Percentiles rank a stretch among this genome's conserved stretches.
Conservation (phyloP, 2,797 vertebrate species). For the Sibirionetta formosa region DNA sequence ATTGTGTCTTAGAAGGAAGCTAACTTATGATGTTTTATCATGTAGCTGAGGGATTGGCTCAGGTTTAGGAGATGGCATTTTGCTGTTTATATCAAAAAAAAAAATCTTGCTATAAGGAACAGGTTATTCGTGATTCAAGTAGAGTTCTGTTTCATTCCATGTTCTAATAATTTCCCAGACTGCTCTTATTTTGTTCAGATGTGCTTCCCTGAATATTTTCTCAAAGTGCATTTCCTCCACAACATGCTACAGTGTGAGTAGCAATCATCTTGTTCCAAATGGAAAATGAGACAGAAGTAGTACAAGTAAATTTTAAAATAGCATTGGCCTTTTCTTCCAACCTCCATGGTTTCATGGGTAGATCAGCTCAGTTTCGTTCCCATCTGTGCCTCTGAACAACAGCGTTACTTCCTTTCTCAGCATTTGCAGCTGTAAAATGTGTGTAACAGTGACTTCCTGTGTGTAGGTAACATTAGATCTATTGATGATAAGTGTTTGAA, state of each 20-base stretch:
- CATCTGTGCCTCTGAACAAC: neutral
- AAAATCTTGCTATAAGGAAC: neutral
- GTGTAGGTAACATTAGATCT: accelerated
- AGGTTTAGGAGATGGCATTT: neutral
- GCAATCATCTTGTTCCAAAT: neutral
- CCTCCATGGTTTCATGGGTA: neutral
- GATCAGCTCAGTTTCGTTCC: neutral
- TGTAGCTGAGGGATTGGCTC: neutral
- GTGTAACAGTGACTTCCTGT: neutral
- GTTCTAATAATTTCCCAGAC: neutral
- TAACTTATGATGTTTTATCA: neutral
- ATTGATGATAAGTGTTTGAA: neutral
- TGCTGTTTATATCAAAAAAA: neutral
- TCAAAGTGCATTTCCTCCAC: neutral
- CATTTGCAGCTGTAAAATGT: neutral
- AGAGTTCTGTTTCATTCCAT: neutral
- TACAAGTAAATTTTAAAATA: neutral
- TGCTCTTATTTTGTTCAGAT: neutral
- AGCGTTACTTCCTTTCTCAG: neutral
- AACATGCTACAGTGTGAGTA: neutral
- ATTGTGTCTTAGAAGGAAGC: neutral
- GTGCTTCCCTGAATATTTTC: neutral
- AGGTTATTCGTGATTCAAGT: neutral
- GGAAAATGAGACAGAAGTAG: neutral
- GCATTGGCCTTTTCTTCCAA: neutral